Conservation (phyloP, 1,140 invertebrate genomes). For the Calephelis nemesis region DNA sequence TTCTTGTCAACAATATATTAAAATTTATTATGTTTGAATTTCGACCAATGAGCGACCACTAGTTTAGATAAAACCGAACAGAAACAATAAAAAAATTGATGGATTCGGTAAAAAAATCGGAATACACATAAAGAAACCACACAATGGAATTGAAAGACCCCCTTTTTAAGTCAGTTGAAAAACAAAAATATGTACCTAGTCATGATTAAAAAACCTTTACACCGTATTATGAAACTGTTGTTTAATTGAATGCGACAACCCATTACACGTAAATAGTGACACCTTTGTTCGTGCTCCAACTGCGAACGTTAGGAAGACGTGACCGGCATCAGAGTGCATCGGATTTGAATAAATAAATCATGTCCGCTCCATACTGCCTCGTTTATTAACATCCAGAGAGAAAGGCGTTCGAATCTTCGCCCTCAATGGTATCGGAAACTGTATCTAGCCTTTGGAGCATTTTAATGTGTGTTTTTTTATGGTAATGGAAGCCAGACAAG, state of each 20-base stretch:
- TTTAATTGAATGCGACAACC: slow-evolving; percentile 1
- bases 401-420: slow-evolving; percentile 47
- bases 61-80: too few relatives aligned
- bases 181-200: too few relatives aligned
- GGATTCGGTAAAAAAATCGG: too few relatives aligned
- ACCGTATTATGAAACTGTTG: neutral
- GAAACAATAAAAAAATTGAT: too few relatives aligned
- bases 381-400: slow-evolving; percentile 34
- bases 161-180: too few relatives aligned
- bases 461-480: neutral
- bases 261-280: slow-evolving; percentile 15
- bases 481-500: too few relatives aligned
- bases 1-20: too few relatives aligned
- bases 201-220: neutral
- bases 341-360: slow-evolving; percentile 72
- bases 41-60: too few relatives aligned
- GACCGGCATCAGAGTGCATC: slow-evolving; percentile 55
- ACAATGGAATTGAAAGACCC: too few relatives aligned
- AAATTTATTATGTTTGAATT: too few relatives aligned
- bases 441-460: neutral
- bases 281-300: slow-evolving; percentile 56
- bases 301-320: slow-evolving; percentile 55
- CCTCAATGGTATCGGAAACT: neutral
- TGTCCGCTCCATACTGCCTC: slow-evolving; percentile 31
- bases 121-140: too few relatives aligned